Evolutionary conservation across 2,888 invertebrate genomes (phyloP).

Genomic region (Cataglyphis cursor): DNA sequence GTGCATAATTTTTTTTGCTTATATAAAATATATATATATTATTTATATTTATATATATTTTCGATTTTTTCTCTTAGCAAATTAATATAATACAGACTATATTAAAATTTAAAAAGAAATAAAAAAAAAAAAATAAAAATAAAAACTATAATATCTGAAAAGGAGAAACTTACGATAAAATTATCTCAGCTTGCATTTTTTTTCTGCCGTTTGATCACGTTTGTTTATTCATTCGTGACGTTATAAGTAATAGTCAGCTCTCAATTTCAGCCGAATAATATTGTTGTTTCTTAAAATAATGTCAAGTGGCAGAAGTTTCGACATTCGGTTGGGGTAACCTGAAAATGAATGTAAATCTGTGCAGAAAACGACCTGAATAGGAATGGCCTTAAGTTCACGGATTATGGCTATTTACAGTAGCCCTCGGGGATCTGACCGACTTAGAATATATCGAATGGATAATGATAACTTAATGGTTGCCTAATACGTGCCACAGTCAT

Average conservation of each 20-base stretch:
- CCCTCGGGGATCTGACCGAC: neutral
- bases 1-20: neutral
- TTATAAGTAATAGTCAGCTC: neutral
- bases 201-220: neutral
- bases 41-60: neutral
- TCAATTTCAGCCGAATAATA: neutral
- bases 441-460: neutral
- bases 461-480: conserved; percentile 6
- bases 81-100: neutral
- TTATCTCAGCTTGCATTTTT: neutral
- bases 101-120: neutral
- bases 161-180: neutral
- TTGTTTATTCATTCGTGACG: neutral
- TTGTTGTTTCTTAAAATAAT: neutral
- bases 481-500: neutral
- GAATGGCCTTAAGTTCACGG: neutral
- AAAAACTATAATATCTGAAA: neutral
- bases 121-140: neutral
- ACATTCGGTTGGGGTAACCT: neutral
- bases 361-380: neutral
- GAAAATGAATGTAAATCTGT: neutral
- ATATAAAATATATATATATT: neutral
- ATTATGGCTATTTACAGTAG: neutral
- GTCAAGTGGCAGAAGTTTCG: neutral
- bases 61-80: neutral